A percentile compares a stretch with the other conserved stretches of the same genome.
phyloP scores from a whole-genome alignment of 2,888 invertebrate genomes.

The Lepidocyrtinus sp. region DNA sequence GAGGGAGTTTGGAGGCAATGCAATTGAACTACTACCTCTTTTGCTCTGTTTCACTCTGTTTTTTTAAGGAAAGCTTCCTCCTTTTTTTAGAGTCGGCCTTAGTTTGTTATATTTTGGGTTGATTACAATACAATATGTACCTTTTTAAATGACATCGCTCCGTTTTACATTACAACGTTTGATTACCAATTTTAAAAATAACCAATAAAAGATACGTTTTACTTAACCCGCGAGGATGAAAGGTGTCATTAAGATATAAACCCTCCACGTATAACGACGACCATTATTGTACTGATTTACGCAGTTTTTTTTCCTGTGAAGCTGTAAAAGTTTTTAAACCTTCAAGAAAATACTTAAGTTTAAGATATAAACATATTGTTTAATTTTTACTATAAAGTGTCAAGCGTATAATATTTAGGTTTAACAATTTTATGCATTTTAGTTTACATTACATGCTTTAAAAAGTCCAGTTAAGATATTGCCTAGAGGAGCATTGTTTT shows the following conservation, averaged over 20 bases:
- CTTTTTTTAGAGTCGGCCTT: background rate
- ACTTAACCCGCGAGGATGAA: slow-evolving; percentile 6
- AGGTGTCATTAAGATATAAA: background rate
- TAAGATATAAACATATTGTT: slow-evolving; percentile 1
- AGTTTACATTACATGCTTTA: background rate
- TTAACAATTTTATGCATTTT: background rate
- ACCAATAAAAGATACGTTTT: slow-evolving; percentile 43
- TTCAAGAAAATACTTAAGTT: slow-evolving; percentile 20
- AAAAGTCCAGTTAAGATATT: too few species aligned
- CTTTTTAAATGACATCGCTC: slow-evolving; percentile 30
- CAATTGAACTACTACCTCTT: slow-evolving; percentile 8
- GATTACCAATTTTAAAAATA: slow-evolving; percentile 54
- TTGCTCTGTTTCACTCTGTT: background rate
- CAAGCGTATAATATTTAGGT: background rate
- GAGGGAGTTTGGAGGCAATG: slow-evolving; percentile 8
- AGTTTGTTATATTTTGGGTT: slow-evolving; percentile 1
- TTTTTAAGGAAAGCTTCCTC: slow-evolving; percentile 9
- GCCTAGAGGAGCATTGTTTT: too few species aligned
- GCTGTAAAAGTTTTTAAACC: slow-evolving; percentile 11
- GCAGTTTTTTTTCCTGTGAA: slow-evolving; percentile 21
- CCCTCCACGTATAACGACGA: slow-evolving; percentile 39
- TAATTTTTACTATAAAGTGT: slow-evolving; percentile 11
- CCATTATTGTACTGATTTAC: slow-evolving; percentile 46
- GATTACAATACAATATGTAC: slow-evolving; percentile 31
- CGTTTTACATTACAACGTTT: slow-evolving; percentile 22